Base-by-base conservation (phyloP, 1,140 invertebrate genomes). In the Ditylenchus dipsaci region DNA sequence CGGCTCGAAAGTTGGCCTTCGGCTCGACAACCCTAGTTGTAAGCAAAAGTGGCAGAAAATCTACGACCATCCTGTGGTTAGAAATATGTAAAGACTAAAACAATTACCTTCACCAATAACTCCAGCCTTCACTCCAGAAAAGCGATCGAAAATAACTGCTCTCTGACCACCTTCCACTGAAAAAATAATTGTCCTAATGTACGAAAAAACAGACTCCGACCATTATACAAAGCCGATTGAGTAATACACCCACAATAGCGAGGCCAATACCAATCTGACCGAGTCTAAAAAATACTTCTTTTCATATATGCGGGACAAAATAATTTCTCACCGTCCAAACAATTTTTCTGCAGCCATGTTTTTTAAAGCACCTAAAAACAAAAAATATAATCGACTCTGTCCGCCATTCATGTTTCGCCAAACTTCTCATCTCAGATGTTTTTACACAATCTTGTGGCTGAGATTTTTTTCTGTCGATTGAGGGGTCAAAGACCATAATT, bases 141-240 rank as follows among this genome's bases (percentile, higher is more conserved):
- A 98, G 85, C 96, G 89, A 86, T 99, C 95, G 84, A 99, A 99
- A 71, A 99, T 98, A 23, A 99, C 94, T 73, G 95, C 95, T 83
- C 96, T 88, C 82, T 98, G 91, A 42, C 96, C 96, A 80, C 95
- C 96, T 85, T 99, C 96, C 85, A 99, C 95, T 95, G 85, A 74
- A 91, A 89, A 81, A 69, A 67, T 11, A n/a, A 65, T 56, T 29
- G 23, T 53, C n/a, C n/a, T n/a, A n/a, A n/a, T n/a, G n/a, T n/a
- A n/a, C 63, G 29, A 23, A 21, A 27, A 27, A 47, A 71, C n/a
- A n/a, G n/a, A n/a, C 29, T 68, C 73, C 85, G 87, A 93, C 92
- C 92, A 88, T 97, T 98, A 84, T 94, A 98, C 68, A 98, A 87
- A 61, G 95, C 93, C 66, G 92, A 92, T 84, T 96, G 95, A n/a